phyloP scores from a whole-genome alignment of 2,888 invertebrate genomes.

The Noctua comes region DNA sequence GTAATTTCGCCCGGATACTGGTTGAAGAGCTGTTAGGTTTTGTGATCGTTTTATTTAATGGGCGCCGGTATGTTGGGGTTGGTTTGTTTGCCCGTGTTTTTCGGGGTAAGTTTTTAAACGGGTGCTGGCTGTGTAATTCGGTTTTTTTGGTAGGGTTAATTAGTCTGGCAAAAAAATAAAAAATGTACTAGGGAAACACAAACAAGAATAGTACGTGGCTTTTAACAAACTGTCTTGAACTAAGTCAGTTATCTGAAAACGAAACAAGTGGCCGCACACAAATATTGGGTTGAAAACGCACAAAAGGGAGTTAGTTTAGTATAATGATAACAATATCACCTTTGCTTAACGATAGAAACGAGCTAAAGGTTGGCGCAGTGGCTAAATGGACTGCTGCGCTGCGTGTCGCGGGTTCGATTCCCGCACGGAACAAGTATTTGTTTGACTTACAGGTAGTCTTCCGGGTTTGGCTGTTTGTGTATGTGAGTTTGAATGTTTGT shows the following conservation, averaged over 20 bases:
- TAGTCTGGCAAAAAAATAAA: conserved; percentile 16
- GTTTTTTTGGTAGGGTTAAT: conserved; percentile 42
- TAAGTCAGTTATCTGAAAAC: not conserved
- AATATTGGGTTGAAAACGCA: not conserved
- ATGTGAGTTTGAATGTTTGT: not conserved
- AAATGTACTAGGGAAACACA: not conserved
- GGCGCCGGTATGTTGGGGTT: conserved; percentile 63
- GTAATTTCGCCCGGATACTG: conserved; percentile 79
- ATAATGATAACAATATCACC: not conserved
- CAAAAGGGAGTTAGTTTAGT: not conserved
- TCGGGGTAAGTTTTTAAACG: conserved; percentile 70
- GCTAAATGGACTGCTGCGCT: not conserved
- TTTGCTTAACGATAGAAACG: not conserved
- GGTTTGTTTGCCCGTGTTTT: conserved; percentile 68
- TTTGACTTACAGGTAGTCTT: not conserved
- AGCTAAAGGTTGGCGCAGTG: not conserved
- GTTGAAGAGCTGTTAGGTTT: conserved; percentile 85
- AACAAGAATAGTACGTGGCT: not conserved
- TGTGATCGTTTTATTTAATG: conserved; percentile 84
- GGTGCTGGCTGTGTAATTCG: conserved; percentile 15
- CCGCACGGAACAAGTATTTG: not conserved
- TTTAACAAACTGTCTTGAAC: not conserved
- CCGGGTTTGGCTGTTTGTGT: not conserved
- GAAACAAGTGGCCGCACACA: too few relatives aligned
- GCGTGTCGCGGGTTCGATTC: not conserved